Percentiles rank a stretch among this genome's conserved stretches.
phyloP scores from a whole-genome alignment of 2,797 vertebrate species.

The Triplophysa yarkandensis region DNA sequence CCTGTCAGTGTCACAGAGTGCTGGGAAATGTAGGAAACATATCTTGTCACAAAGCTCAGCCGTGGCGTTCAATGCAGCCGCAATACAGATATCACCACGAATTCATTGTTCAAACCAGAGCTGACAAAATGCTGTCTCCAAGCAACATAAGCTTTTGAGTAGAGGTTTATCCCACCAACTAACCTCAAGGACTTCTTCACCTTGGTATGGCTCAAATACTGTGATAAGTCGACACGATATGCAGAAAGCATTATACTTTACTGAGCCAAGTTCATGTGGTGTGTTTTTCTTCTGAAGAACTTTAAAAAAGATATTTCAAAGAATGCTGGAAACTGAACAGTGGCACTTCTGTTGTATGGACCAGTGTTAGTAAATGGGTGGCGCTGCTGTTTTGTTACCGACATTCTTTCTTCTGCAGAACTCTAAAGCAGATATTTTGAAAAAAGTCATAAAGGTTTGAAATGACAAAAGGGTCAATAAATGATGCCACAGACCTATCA shows the following conservation, averaged over 20 bases:
- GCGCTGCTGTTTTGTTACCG: too few species aligned
- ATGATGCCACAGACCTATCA: too few species aligned
- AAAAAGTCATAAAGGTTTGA: too few species aligned
- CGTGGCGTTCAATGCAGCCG: not conserved
- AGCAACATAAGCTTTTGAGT: conserved; percentile 45
- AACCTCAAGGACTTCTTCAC: conserved; percentile 27
- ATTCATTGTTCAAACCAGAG: conserved; percentile 1
- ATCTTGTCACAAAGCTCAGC: conserved; percentile 20
- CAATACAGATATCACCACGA: conserved; percentile 7
- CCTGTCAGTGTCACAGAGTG: conserved; percentile 28
- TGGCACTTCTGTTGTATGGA: too few species aligned
- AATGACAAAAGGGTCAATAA: too few species aligned
- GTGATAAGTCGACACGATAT: not conserved
- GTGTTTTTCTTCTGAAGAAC: too few species aligned
- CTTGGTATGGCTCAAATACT: not conserved
- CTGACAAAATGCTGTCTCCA: conserved; percentile 16
- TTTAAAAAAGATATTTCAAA: too few species aligned
- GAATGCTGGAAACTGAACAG: too few species aligned
- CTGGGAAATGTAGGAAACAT: conserved; percentile 4
- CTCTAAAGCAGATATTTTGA: too few species aligned
- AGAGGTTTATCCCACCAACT: conserved; percentile 4
- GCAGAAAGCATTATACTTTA: not conserved
- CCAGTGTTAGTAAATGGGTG: too few species aligned
- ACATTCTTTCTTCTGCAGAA: too few species aligned
- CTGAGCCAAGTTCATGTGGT: not conserved